phyloP scores from a whole-genome alignment of 2,797 vertebrate species.

The Myotis daubentonii region DNA sequence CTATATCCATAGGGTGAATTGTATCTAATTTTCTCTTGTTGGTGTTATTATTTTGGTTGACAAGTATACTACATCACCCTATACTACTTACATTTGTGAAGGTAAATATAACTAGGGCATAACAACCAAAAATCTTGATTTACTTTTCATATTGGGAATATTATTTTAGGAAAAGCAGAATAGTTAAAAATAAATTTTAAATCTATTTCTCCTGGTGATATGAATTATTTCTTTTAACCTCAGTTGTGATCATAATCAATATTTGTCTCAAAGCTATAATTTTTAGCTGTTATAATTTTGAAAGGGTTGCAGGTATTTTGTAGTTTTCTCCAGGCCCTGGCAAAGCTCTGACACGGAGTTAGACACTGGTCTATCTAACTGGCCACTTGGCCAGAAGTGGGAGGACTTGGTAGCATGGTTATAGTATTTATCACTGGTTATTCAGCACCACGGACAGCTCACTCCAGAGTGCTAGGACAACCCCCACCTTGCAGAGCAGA shows the following conservation, averaged over 20 bases:
- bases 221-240: slow-evolving; percentile 73
- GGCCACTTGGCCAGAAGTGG: slow-evolving; percentile 36
- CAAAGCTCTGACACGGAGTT: slow-evolving; percentile 38
- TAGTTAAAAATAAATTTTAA: slow-evolving; percentile 73
- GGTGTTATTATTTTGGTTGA: slow-evolving; percentile 28
- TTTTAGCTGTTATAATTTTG: slow-evolving; percentile 66
- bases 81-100: neutral
- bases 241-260: slow-evolving; percentile 57
- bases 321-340: slow-evolving; percentile 15
- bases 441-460: slow-evolving; percentile 60
- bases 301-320: slow-evolving; percentile 63
- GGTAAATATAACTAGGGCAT: neutral
- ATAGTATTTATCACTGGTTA: slow-evolving; percentile 61
- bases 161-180: slow-evolving; percentile 60
- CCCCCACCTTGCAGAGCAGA: neutral
- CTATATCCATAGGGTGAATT: neutral
- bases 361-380: slow-evolving; percentile 39
- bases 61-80: neutral
- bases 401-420: slow-evolving; percentile 33
- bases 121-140: neutral
- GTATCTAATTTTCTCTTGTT: neutral
- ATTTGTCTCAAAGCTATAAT: slow-evolving; percentile 68
- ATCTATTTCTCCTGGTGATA: slow-evolving; percentile 50
- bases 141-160: neutral
- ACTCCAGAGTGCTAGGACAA: neutral